Evolutionary conservation across 2,113 vertebrate species (phyloP), one percentile per base, ranked within the genome.

Genomic region (Onychostoma macrolepis): DNA sequence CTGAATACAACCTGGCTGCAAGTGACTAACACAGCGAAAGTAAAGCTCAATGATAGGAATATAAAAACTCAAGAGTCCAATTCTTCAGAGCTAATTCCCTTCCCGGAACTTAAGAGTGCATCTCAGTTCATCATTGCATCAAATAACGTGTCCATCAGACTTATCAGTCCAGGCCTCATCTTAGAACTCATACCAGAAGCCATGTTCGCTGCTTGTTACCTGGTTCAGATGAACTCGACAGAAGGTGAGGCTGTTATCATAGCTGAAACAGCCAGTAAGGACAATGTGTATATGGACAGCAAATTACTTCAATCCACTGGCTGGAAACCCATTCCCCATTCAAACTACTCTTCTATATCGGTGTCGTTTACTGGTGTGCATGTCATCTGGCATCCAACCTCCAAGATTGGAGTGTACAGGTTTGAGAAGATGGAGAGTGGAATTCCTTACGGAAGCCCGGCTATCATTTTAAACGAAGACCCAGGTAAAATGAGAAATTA

Each of bases 401-500:
- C 90, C 11, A 90, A 9, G 8, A 94, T 96, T 65, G 93, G 85
- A 0, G 93, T 95, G 38, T 96, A 95, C 24, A 72, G 56, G 82
- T 84, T 84, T 86, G 6, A 4, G 0, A 1, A 0, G 1, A 0
- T 0, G 1, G 0, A 74, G 17, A 50, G 45, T 24, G 69, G 82
- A 58, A 58, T 84, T 74, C 30, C 69, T 74, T 74, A 74, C 2
- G 82, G 82, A 56, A 45, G 86, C 74, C 53, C 74, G 0, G 95
- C 94, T 4, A 1, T 91, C 2, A 33, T 80, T 65, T 0, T 95
- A 86, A 94, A 88, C 63, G 58, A 36, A 2, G 12, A 1, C 15
- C 87, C 94, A 94, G 95, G 95, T 96, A 92, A n/a, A 41, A 21
- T 50, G 0, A 28, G 2, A n/a, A n/a, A n/a, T n/a, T n/a, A n/a